Evolutionary conservation across 2,888 invertebrate species (phyloP), one percentile per base, ranked within the genome.

Genomic region (Terebella lapidaria): DNA sequence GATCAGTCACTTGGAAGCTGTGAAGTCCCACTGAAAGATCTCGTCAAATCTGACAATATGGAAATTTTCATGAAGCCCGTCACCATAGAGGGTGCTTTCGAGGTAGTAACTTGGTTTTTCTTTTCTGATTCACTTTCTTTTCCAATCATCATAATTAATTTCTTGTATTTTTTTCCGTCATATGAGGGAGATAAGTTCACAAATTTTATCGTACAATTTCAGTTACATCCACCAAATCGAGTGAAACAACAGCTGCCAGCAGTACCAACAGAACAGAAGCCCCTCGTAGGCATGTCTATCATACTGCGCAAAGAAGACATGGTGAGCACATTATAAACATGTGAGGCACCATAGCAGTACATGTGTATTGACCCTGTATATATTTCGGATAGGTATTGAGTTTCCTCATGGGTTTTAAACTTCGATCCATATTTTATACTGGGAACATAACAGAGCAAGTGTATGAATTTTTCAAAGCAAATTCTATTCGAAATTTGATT

Each of bases 21-120:
- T 63, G 74, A 76, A 29, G 70, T 81, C 26, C 72, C 77, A 1
- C 65, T 81, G 2, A 69, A 66, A 15, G 63, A 70, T 15, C 67
- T 80, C 45, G 60, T 80, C 28, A 73, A 75, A 66, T 71, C 73
- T 58, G 75, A 72, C 61, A 77, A 77, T 60, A 77, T 76, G 54
- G 77, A 79, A 54, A 76, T 79, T 56, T 77, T 72, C 67, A 77
- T 77, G 77, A 76, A 73, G 57, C 78, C 80, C 46, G 75, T 78
- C 20, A 68, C 71, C 15, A 66, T 79, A 5, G 81, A 80, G 57
- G 77, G 78, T 20, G 70, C 73, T 22, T 79, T 76, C 67, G 71
- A 74, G 71, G 79, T 80, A 45, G 10, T 10, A 10, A 35, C 35
- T 35, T 10, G 10, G 35, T 10, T 18, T 35, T 18, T 35, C 10